Evolutionary conservation across 1,140 invertebrate species (phyloP).

Genomic region (Drosophila gunungcola): DNA sequence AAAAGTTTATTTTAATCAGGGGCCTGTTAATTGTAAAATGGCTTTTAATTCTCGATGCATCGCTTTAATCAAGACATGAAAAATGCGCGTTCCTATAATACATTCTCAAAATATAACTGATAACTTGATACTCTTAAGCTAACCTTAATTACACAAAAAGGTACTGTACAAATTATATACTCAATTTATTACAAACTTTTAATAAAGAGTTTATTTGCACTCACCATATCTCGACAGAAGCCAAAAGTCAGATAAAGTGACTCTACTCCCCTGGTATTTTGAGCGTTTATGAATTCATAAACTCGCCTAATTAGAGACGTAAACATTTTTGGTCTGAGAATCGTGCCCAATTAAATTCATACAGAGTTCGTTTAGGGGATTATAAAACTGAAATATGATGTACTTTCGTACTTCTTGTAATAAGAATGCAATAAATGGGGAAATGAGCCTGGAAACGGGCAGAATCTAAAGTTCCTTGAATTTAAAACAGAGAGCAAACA

Average conservation of each 20-base stretch:
- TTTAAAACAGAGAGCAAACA: conserved; percentile 3
- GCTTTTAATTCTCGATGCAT: too few species aligned
- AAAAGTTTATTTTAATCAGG: too few species aligned
- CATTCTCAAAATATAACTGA: not conserved
- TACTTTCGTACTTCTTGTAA: not conserved
- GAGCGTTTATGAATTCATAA: conserved; percentile 40
- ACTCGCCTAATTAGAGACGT: conserved; percentile 57
- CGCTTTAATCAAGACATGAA: too few species aligned
- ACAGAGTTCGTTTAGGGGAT: not conserved
- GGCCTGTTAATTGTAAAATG: too few species aligned
- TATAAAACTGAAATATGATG: conserved; percentile 40
- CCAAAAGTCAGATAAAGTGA: not conserved
- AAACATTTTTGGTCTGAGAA: conserved; percentile 49
- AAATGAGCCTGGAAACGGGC: conserved; percentile 14
- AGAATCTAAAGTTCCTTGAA: conserved; percentile 19
- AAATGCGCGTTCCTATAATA: too few species aligned
- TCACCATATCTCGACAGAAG: not conserved
- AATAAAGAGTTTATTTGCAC: conserved; percentile 17
- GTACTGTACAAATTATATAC: not conserved
- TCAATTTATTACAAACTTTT: conserved; percentile 11
- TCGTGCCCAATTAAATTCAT: conserved; percentile 62
- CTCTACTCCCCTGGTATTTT: conserved; percentile 20
- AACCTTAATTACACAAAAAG: not conserved
- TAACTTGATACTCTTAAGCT: not conserved
- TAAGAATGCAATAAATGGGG: conserved; percentile 53